Evolutionary conservation across 2,888 invertebrate species (phyloP), one percentile per base, ranked within the genome.

Genomic region (Scotopteryx bipunctaria): DNA sequence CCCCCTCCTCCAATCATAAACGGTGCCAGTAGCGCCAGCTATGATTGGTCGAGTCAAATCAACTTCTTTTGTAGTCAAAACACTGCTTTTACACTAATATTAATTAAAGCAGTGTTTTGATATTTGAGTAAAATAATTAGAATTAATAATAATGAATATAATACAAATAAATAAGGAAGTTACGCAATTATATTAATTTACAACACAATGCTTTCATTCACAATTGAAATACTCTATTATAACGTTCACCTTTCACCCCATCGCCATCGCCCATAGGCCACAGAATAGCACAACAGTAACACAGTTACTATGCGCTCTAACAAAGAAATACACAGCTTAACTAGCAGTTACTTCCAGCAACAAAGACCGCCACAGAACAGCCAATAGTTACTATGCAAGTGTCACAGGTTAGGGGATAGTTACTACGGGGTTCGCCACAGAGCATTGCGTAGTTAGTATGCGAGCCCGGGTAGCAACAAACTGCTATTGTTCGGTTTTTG

Each of bases 401-500:
- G n/a, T 2, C 25, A 38, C 55, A 53, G 49, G n/a, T 52, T 49
- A 19, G 11, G 17, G n/a, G 6, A 9, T 1, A 29, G 11, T 31
- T 32, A 14, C 13, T 43, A 43, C 16, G 15, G 35, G 13, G n/a
- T 3, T 0, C n/a, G 21, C 0, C 38, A 33, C 52, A 47, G 52
- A 9, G 47, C 43, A 29, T 3, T 8, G 8, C 8, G 5, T 8
- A 38, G 32, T 43, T 35, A 17, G 21, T 45, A 49, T 16, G 44
- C 1, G 3, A 2, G 9, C 11, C 14, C 21, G 43, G 33, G 31
- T 56, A 21, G 52, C 45, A 48, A 52, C 45, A 36, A n/a, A n/a
- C n/a, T n/a, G 36, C 41, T 33, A 27, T 33, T 23, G 38, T 27
- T 37, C 13, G 32, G 13, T 35, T 48, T 51, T 50, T 33, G 55